phyloP scores from a whole-genome alignment of 2,888 invertebrate genomes.

The Meiosimyza platycephala region DNA sequence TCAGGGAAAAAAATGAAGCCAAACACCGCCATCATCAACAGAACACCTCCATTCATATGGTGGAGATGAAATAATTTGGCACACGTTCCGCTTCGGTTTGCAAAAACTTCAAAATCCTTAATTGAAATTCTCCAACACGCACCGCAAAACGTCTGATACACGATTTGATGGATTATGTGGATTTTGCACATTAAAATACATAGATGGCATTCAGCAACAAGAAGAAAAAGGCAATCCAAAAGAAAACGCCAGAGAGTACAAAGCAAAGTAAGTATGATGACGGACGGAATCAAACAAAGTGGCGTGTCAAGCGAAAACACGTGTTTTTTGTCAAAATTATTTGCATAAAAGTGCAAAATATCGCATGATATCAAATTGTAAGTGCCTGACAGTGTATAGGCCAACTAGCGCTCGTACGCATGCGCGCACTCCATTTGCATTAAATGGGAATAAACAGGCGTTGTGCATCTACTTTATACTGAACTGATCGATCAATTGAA shows the following conservation, averaged over 20 bases:
- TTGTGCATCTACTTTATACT: slow-evolving; percentile 27
- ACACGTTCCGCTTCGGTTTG: slow-evolving; percentile 34
- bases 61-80: slow-evolving; percentile 29
- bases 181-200: slow-evolving; percentile 59
- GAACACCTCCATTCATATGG: neutral
- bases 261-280: neutral
- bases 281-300: neutral
- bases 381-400: neutral
- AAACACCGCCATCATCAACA: slow-evolving; percentile 4
- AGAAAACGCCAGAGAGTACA: neutral
- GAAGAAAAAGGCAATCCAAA: neutral
- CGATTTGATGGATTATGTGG: slow-evolving; percentile 61
- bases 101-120: slow-evolving; percentile 50
- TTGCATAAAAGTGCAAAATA: slow-evolving; percentile 31
- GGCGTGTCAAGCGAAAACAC: slow-evolving; percentile 25
- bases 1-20: neutral
- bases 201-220: too few relatives aligned
- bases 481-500: slow-evolving; percentile 59
- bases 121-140: slow-evolving; percentile 63
- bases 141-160: slow-evolving; percentile 58
- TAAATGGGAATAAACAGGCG: neutral
- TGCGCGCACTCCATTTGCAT: slow-evolving; percentile 3
- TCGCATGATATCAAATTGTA: slow-evolving; percentile 13
- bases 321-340: slow-evolving; percentile 34
- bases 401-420: too few relatives aligned